Base-by-base conservation (phyloP, 2,113 vertebrate genomes). In the Hiodon tergisus region DNA sequence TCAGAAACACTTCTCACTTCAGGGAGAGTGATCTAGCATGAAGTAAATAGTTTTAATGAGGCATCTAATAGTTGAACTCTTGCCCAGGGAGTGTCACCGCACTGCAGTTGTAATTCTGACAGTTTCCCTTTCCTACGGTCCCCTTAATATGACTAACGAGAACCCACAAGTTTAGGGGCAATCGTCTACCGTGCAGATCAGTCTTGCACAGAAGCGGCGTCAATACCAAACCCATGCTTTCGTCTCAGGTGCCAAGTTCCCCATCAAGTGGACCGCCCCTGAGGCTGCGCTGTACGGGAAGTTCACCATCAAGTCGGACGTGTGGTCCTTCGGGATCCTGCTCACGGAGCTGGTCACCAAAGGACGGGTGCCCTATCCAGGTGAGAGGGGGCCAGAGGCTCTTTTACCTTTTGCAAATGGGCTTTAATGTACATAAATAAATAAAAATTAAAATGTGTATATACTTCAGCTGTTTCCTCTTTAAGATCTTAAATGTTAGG, bases 231-330 rank as follows among this genome's bases (percentile, higher is more conserved):
- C 62, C 16, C 67, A 14, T 17, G 13, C 53, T 67, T 5, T 71
- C 7, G 6, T 46, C 52, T 73, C 83, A 96, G 97, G 97, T 84
- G 97, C 96, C 11, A 98, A 98, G 85, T 99, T 99, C 79, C 97
- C 97, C 82, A 99, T 99, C 55, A 99, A 99, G 87, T 99, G 97
- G 96, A 99, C 97, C 0, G 96, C 97, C 0, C 97, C 97, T 0
- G 97, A 99, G 87, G 97, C 97, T 0, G 96, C 97, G 0, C 86
- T 99, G 50, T 99, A 97, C 0, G 96, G 97, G 69, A 94, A 94
- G 86, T 99, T 99, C 90, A 98, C 97, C 78, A 99, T 99, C 89
- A 99, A 99, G 88, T 99, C 97, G 0, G 97, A 99, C 4, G 97
- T 99, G 69, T 98, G 96, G 96, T 99, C 96, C 8, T 98, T 98